A percentile compares a stretch with the other conserved stretches of the same genome.
phyloP scores from a whole-genome alignment of 2,888 invertebrate species.

The Trypoxylon attenuatum region DNA sequence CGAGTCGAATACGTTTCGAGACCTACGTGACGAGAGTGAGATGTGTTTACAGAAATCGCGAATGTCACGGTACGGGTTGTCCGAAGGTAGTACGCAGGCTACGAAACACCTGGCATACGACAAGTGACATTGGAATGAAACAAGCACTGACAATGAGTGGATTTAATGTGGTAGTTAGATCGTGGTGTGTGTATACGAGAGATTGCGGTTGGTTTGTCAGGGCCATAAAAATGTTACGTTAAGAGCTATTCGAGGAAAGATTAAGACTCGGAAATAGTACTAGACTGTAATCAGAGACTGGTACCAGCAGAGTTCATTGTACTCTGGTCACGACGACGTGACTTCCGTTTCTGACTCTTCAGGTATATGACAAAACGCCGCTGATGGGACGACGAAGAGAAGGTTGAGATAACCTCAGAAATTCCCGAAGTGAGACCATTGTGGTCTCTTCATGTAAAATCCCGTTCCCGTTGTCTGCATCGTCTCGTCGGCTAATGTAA shows the following conservation, averaged over 20 bases:
- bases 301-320: conserved; percentile 41
- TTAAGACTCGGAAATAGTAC: conserved; percentile 3
- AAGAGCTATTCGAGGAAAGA: background rate
- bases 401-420: conserved; percentile 39
- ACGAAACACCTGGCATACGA: background rate
- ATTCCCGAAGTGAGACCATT: conserved; percentile 29
- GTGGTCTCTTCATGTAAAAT: conserved; percentile 13
- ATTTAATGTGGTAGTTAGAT: no score
- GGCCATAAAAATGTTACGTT: background rate
- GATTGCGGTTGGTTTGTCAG: no score
- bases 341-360: conserved; percentile 41
- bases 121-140: background rate
- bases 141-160: no score
- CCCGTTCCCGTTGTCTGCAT: background rate
- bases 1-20: background rate
- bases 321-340: conserved; percentile 36
- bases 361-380: conserved; percentile 27
- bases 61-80: conserved; percentile 6
- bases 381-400: conserved; percentile 19
- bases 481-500: background rate
- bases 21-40: background rate
- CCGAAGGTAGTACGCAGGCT: no score
- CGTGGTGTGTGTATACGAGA: no score
- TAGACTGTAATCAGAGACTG: conserved; percentile 30
- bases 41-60: background rate